Conservation (phyloP, 1,140 invertebrate species). For the Drosophila triauraria region DNA sequence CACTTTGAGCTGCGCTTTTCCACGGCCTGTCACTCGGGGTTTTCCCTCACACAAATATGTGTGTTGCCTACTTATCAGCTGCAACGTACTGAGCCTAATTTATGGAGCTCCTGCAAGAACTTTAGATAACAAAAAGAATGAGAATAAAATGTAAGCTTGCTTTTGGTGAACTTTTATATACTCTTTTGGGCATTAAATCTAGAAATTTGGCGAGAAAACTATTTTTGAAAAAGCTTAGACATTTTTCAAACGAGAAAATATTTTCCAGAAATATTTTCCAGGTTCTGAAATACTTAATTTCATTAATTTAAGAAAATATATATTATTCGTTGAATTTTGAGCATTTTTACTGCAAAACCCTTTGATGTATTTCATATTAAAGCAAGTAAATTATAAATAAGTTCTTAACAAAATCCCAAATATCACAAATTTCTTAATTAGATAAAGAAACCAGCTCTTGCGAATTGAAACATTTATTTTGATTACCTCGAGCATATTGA, state of each 20-base stretch:
- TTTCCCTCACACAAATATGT: slow-evolving; percentile 19
- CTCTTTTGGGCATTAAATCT: neutral
- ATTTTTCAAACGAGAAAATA: neutral
- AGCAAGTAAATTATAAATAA: neutral
- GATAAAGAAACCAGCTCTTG: too few relatives aligned
- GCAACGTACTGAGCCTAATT: slow-evolving; percentile 46
- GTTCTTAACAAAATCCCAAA: neutral
- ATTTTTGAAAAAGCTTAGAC: neutral
- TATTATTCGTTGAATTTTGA: neutral
- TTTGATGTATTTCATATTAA: neutral
- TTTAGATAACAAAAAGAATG: neutral
- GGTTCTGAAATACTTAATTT: too few relatives aligned
- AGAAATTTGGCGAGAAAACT: neutral
- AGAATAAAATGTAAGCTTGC: neutral
- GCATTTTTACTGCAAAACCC: neutral
- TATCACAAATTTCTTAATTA: neutral
- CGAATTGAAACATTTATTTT: neutral
- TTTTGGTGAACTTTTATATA: neutral
- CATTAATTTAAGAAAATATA: neutral
- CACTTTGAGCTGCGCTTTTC: slow-evolving; percentile 52
- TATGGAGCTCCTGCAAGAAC: slow-evolving; percentile 30
- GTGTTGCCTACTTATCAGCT: slow-evolving; percentile 47
- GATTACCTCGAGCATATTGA: neutral
- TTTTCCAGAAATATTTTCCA: neutral
- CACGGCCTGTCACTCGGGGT: slow-evolving; percentile 22